These are phyloP conservation scores for Pomacea maculata DNA, from an alignment of 1,140 invertebrate genomes.

Conservation along the genomic window DNA sequence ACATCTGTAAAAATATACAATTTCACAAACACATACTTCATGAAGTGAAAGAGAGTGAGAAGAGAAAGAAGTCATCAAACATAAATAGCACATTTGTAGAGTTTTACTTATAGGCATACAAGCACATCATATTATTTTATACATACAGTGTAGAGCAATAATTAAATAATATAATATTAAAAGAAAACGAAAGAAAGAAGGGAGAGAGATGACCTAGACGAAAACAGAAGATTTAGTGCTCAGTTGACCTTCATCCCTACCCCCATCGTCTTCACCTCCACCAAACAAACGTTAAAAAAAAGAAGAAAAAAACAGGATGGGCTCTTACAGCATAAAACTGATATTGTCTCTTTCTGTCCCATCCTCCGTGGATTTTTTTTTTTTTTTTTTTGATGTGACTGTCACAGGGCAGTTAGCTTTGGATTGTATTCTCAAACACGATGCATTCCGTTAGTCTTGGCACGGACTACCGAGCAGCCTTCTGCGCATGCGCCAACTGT, in stretches of 20 bases:
- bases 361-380: background rate
- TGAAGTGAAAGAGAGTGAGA: background rate
- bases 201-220: background rate
- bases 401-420: background rate
- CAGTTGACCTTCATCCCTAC: background rate
- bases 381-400: background rate
- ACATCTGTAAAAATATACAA: background rate
- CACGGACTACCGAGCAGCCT: too few species aligned
- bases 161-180: too few species aligned
- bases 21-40: background rate
- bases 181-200: background rate
- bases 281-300: background rate
- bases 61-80: background rate
- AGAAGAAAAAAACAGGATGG: background rate
- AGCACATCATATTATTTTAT: too few species aligned
- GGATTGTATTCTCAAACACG: background rate
- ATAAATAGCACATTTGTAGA: too few species aligned
- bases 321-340: background rate
- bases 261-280: background rate
- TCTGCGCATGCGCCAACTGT: too few species aligned
- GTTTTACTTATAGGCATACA: too few species aligned
- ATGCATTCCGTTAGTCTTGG: background rate
- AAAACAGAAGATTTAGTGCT: background rate
- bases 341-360: background rate
- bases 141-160: background rate